Conservation (phyloP, 2,888 invertebrate species). For the Pyralis farinalis region DNA sequence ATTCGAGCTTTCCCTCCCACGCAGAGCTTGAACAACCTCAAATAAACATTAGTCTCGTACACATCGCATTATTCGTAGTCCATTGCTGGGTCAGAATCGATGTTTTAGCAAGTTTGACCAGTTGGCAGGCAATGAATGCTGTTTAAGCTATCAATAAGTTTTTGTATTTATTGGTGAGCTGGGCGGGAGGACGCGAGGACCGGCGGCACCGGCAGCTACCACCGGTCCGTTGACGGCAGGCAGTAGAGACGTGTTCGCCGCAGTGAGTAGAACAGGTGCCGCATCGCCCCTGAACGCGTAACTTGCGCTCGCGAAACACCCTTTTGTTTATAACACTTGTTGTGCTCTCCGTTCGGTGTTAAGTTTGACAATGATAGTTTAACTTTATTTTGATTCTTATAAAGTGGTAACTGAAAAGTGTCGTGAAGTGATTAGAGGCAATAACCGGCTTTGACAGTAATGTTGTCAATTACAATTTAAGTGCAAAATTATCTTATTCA, state of each 20-base stretch:
- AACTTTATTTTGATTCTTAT: slow-evolving; percentile 32
- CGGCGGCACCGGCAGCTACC: slow-evolving; percentile 48
- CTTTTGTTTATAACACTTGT: slow-evolving; percentile 68
- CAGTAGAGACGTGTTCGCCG: slow-evolving; percentile 71
- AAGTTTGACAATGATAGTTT: slow-evolving; percentile 30
- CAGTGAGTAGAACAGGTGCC: slow-evolving; percentile 75
- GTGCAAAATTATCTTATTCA: slow-evolving; percentile 61
- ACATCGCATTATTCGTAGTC: slow-evolving; percentile 13
- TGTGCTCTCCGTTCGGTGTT: slow-evolving; percentile 37
- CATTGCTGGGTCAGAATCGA: slow-evolving; percentile 30
- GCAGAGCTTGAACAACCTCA: slow-evolving; percentile 11
- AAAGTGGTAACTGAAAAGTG: slow-evolving; percentile 63
- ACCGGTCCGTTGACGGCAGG: slow-evolving; percentile 47
- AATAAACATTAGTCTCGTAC: slow-evolving; percentile 7
- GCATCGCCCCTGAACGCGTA: slow-evolving; percentile 43
- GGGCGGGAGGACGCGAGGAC: slow-evolving; percentile 53
- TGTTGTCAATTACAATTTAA: slow-evolving; percentile 66
- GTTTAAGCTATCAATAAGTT: slow-evolving; percentile 2
- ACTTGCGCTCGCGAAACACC: slow-evolving; percentile 64
- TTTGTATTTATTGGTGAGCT: slow-evolving; percentile 35
- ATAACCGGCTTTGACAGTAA: slow-evolving; percentile 58
- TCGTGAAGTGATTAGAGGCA: slow-evolving; percentile 62
- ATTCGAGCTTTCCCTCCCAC: slow-evolving; percentile 32
- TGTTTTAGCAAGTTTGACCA: slow-evolving; percentile 21
- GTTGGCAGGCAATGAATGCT: slow-evolving; percentile 10